phyloP scores from a whole-genome alignment of 2,888 invertebrate species.

The Bruchidius siliquastri region DNA sequence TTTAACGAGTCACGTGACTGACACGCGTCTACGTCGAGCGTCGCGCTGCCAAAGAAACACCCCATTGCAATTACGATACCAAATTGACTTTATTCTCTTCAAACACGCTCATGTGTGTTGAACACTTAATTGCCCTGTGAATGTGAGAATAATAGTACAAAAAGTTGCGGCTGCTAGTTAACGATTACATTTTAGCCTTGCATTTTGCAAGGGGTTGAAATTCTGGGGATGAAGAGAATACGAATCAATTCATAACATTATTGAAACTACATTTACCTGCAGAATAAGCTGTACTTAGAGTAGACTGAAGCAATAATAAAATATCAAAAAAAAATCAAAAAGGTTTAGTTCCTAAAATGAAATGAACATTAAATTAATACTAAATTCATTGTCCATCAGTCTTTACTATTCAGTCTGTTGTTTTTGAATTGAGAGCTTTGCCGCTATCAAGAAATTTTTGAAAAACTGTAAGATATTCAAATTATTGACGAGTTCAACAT shows the following conservation, averaged over 20 bases:
- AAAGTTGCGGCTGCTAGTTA: neutral
- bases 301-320: too few species aligned
- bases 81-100: neutral
- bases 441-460: too few species aligned
- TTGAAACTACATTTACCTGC: too few species aligned
- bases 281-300: too few species aligned
- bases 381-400: too few species aligned
- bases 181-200: neutral
- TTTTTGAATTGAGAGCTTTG: too few species aligned
- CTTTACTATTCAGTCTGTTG: too few species aligned
- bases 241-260: neutral
- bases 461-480: too few species aligned
- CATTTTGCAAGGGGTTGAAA: neutral
- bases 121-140: neutral
- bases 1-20: neutral
- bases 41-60: neutral
- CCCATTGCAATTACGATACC: neutral
- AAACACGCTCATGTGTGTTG: neutral
- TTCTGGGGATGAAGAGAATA: neutral
- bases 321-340: too few species aligned
- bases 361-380: too few species aligned
- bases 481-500: too few species aligned
- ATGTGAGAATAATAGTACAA: neutral
- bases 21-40: neutral
- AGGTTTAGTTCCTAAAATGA: too few species aligned